These are phyloP conservation scores for Sylvicola cinctus DNA, from an alignment of 2,888 invertebrate species.

Conservation along the genomic window DNA sequence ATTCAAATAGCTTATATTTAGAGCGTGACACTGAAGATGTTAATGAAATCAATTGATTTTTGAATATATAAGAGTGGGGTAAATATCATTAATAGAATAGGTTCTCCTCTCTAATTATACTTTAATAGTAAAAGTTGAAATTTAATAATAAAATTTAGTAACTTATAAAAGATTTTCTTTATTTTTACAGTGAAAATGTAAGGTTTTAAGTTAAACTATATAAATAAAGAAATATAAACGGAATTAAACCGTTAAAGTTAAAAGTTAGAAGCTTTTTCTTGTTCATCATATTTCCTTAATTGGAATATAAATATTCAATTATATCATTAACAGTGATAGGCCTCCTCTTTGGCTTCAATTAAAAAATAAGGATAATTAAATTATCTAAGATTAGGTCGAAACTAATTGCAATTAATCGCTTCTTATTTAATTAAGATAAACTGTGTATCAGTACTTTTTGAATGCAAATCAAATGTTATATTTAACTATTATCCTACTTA, in stretches of 20 bases:
- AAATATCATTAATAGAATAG: too few species aligned
- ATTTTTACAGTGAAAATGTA: slow-evolving; percentile 44
- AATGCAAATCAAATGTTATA: slow-evolving; percentile 28
- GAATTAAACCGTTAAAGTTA: slow-evolving; percentile 28
- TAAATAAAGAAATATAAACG: slow-evolving; percentile 32
- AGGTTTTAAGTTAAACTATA: slow-evolving; percentile 41
- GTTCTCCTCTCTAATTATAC: too few species aligned
- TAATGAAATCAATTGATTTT: slow-evolving; percentile 8
- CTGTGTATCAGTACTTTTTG: slow-evolving; percentile 25
- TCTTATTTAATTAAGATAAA: slow-evolving; percentile 25
- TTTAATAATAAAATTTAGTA: slow-evolving; percentile 16
- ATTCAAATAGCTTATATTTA: slow-evolving; percentile 25
- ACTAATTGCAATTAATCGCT: slow-evolving; percentile 28
- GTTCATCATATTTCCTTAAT: slow-evolving; percentile 35
- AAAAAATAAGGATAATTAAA: slow-evolving; percentile 27
- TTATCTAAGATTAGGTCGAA: slow-evolving; percentile 28
- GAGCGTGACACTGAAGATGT: slow-evolving; percentile 28
- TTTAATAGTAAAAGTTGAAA: slow-evolving; percentile 11
- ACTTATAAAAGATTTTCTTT: slow-evolving; percentile 22
- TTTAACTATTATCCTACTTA: slow-evolving; percentile 26
- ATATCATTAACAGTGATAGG: slow-evolving; percentile 45
- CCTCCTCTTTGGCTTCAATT: slow-evolving; percentile 34
- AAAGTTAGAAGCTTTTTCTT: slow-evolving; percentile 42
- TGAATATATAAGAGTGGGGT: too few species aligned
- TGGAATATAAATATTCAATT: slow-evolving; percentile 30